Evolutionary conservation across 1,140 invertebrate genomes (phyloP).

Genomic region (Cherax destructor): DNA sequence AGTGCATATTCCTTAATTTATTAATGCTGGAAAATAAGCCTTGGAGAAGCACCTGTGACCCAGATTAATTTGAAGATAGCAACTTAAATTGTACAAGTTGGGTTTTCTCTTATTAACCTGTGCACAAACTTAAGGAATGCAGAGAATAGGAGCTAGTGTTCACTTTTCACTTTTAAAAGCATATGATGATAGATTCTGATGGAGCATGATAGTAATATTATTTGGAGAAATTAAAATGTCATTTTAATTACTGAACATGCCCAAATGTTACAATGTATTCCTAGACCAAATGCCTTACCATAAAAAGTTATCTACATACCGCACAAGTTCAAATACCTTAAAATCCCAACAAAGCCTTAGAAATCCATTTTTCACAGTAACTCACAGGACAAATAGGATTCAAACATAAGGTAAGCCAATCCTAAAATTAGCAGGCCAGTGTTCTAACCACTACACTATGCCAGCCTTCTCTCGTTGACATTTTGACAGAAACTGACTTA

Average conservation of each 20-base stretch:
- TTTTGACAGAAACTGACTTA: too few relatives aligned
- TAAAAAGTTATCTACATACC: not conserved
- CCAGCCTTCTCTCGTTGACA: too few relatives aligned
- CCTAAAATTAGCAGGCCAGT: too few relatives aligned
- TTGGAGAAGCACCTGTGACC: not conserved
- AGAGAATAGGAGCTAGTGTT: constrained; percentile 40
- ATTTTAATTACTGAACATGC: not conserved
- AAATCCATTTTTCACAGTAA: not conserved
- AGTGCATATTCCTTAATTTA: not conserved
- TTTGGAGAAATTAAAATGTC: not conserved
- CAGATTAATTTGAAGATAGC: constrained; percentile 7
- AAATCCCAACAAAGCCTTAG: not conserved
- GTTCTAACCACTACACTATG: too few relatives aligned
- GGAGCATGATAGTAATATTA: not conserved
- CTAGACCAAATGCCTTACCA: not conserved
- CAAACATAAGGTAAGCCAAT: too few relatives aligned
- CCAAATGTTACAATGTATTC: not conserved
- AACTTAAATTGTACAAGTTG: not conserved
- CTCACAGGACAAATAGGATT: too few relatives aligned
- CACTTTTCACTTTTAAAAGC: constrained; percentile 8
- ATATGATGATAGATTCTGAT: not conserved
- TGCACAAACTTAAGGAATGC: constrained; percentile 38
- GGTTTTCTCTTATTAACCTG: not conserved
- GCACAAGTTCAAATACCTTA: not conserved
- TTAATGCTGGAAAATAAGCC: not conserved